phyloP scores from a whole-genome alignment of 2,113 vertebrate genomes.

The Podarcis raffonei region DNA sequence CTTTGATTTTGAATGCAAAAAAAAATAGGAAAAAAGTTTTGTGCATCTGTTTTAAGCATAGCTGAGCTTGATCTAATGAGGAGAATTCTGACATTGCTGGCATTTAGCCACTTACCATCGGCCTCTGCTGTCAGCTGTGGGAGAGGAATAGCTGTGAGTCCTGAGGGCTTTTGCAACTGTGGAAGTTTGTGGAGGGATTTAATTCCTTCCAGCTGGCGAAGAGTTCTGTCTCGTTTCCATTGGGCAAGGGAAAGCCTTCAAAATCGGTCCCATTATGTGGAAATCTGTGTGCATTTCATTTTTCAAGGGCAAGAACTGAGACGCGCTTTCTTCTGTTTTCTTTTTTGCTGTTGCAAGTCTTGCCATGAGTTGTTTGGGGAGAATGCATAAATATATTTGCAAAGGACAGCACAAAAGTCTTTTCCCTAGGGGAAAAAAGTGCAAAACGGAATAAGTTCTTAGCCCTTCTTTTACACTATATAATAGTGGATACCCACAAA shows the following conservation, averaged over 20 bases:
- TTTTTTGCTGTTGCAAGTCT: constrained; percentile 16
- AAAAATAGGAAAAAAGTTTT: constrained; percentile 1
- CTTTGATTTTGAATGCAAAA: constrained; percentile 13
- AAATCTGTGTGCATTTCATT: constrained; percentile 45
- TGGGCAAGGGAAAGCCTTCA: constrained; percentile 37
- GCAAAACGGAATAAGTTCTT: accelerated
- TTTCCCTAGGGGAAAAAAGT: constrained; percentile 46
- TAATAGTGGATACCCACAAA: neutral
- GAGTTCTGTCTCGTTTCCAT: constrained; percentile 42
- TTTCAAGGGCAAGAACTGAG: constrained; percentile 25
- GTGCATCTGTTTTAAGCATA: constrained; percentile 36
- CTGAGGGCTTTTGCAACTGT: constrained; percentile 35
- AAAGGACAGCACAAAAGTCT: constrained; percentile 42
- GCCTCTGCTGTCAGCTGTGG: constrained; percentile 31
- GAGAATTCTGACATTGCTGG: constrained; percentile 31
- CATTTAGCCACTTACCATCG: constrained; percentile 1
- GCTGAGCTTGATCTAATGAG: neutral
- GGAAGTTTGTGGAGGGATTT: constrained; percentile 41
- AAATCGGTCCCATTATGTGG: neutral
- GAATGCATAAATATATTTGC: constrained; percentile 20
- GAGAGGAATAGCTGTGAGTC: constrained; percentile 37
- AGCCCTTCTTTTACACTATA: neutral
- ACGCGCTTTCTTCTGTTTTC: neutral
- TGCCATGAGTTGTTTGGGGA: constrained; percentile 34
- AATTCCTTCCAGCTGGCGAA: constrained; percentile 48